Evolutionary conservation across 2,113 vertebrate genomes (phyloP).

Genomic region (Anhinga rufa): DNA sequence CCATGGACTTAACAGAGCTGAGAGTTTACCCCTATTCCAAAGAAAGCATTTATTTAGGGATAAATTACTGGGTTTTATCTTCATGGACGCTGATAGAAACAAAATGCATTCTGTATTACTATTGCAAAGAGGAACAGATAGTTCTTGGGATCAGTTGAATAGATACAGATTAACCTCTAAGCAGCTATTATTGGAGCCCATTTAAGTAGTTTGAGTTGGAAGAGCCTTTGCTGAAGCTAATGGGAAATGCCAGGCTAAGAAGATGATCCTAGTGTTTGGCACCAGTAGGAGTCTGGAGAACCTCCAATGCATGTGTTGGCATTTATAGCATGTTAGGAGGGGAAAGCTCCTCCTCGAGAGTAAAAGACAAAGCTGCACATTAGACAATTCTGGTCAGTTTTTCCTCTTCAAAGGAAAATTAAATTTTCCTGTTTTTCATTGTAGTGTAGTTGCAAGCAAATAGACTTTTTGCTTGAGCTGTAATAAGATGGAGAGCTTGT

Average conservation of each 20-base stretch:
- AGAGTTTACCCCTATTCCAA: background rate
- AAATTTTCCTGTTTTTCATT: background rate
- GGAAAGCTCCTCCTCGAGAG: background rate
- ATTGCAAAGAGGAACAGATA: background rate
- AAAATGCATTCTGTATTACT: background rate
- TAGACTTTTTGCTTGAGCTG: background rate
- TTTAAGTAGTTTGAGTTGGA: slow-evolving; percentile 23
- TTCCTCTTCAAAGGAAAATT: background rate
- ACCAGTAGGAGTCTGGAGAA: background rate
- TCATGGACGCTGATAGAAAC: background rate
- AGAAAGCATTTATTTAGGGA: background rate
- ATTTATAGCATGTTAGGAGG: background rate
- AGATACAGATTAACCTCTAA: slow-evolving; percentile 14
- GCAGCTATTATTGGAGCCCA: background rate
- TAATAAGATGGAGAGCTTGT: background rate
- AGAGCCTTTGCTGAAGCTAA: slow-evolving; percentile 2
- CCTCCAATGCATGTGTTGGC: background rate
- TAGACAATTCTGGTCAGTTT: background rate
- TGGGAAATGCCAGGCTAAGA: slow-evolving; percentile 5
- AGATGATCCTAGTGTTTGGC: background rate
- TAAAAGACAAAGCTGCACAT: background rate
- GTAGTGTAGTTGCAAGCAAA: background rate
- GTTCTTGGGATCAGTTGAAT: background rate
- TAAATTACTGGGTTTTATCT: background rate
- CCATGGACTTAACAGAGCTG: background rate